A percentile compares a stretch with the other conserved stretches of the same genome.
phyloP scores from a whole-genome alignment of 1,140 invertebrate genomes.

The Drosophila chauvacae region DNA sequence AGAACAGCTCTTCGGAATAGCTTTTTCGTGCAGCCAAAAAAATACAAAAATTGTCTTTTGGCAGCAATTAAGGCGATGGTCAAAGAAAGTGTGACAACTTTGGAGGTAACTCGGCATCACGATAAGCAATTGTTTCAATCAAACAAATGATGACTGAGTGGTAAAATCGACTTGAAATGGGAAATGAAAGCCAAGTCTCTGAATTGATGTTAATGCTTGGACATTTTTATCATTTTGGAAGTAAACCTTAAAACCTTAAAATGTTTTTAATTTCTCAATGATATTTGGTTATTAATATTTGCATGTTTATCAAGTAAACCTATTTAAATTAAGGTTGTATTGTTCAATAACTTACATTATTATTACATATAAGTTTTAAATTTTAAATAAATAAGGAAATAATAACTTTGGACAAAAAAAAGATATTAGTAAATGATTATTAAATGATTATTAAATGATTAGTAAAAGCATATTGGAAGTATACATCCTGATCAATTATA shows the following conservation, averaged over 20 bases:
- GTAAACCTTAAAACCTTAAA: too few relatives aligned
- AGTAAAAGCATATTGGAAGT: too few relatives aligned
- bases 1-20: conserved; percentile 38
- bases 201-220: conserved; percentile 1
- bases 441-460: too few relatives aligned
- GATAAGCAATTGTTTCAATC: conserved; percentile 48
- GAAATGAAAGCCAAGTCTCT: conserved; percentile 12
- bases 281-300: neutral
- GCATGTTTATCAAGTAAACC: neutral
- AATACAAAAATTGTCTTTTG: conserved; percentile 23
- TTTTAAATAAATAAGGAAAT: neutral
- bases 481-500: too few relatives aligned
- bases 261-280: neutral
- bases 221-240: neutral
- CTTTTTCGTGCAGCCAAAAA: conserved; percentile 50
- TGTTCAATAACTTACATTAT: neutral
- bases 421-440: too few relatives aligned
- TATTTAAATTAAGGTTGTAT: neutral
- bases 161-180: neutral
- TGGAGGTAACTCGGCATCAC: conserved; percentile 26
- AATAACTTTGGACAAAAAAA: neutral
- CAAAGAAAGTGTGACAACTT: conserved; percentile 61
- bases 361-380: neutral
- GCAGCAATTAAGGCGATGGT: conserved; percentile 49
- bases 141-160: conserved; percentile 24